Base-by-base conservation (phyloP, 2,888 invertebrate species). In the Mythimna ferrago region DNA sequence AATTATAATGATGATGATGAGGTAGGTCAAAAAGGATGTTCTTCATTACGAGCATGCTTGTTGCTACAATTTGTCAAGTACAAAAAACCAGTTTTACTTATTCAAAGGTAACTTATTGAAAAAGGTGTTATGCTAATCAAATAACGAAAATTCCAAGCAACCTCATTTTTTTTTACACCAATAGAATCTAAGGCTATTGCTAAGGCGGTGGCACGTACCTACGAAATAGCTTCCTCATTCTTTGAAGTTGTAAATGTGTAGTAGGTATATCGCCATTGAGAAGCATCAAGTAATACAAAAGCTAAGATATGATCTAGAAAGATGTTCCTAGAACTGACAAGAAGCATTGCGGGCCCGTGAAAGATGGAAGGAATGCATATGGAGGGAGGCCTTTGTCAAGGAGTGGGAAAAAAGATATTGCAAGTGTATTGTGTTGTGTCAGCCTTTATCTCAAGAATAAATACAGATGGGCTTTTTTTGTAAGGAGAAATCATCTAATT, bases 171-270 rank as follows among this genome's bases (percentile, higher is more conserved):
- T 79, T 76, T 68, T 53, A 51, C 56, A 51, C 51, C 32, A n/a
- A 54, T 68, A 51, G 48, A 58, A 51, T 71, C 62, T 63, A 68
- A 80, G 72, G 76, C 32, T 66, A 58, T 76, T 68, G 65, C 71
- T 72, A 62, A 81, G 75, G 72, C 68, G 61, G 67, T 78, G 57
- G 44, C 41, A 51, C 56, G 69, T 66, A 68, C 58, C 53, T 66
- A 64, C 48, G 19, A 14, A 44, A 71, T 26, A 53, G 62, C 77
- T 84, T 82, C 84, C 84, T 80, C 82, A 82, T 80, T 80, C 74
- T 62, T 62, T n/a, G 6, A 26, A n/a, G 6, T 63, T 16, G 26
- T 66, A 53, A 32, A 35, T 19, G 11, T 48, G 11, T 56, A 38
- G 21, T 51, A 51, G 1, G 1, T 19, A 16, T 51, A 0, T 10